These are phyloP conservation scores for Philopedon plagiatum DNA, from an alignment of 2,888 invertebrate species.

Conservation along the genomic window DNA sequence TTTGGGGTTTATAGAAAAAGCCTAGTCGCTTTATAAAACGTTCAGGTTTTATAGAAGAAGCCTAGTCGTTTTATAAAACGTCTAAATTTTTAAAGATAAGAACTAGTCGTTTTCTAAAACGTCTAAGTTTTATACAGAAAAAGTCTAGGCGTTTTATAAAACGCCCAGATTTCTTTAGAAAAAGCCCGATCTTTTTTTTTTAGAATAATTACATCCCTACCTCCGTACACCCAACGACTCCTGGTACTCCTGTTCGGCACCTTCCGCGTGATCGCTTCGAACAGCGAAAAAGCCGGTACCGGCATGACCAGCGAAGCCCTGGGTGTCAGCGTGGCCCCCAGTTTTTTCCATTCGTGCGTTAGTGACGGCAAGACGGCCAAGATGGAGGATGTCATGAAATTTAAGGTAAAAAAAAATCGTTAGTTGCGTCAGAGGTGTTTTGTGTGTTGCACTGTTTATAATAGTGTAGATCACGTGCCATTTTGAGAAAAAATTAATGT, in stretches of 20 bases:
- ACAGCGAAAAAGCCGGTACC: conserved; percentile 90
- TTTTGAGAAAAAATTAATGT: not conserved
- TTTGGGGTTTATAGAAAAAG: too few relatives aligned
- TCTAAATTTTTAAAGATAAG: too few relatives aligned
- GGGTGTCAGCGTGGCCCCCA: conserved; percentile 95
- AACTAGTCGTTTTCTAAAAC: too few relatives aligned
- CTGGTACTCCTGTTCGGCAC: conserved; percentile 97
- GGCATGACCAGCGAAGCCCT: conserved; percentile 97
- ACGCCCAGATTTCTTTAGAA: too few relatives aligned
- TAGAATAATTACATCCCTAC: conserved; percentile 90
- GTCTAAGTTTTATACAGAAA: too few relatives aligned
- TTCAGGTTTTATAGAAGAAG: too few relatives aligned
- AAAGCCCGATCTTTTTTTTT: too few relatives aligned
- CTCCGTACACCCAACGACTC: conserved; percentile 91
- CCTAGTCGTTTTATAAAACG: too few relatives aligned
- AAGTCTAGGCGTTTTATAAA: too few relatives aligned
- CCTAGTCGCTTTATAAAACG: too few relatives aligned
- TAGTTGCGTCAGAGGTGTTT: not conserved
- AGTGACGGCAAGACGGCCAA: conserved; percentile 95
- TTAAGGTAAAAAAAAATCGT: conserved; percentile 79
- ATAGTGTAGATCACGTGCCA: not conserved
- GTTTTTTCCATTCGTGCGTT: conserved; percentile 96
- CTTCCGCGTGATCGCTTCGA: conserved; percentile 94
- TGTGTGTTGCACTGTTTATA: conserved; percentile 7
- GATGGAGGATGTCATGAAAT: conserved; percentile 95